phyloP scores from a whole-genome alignment of 2,113 vertebrate genomes.

The Oncorhynchus masou region DNA sequence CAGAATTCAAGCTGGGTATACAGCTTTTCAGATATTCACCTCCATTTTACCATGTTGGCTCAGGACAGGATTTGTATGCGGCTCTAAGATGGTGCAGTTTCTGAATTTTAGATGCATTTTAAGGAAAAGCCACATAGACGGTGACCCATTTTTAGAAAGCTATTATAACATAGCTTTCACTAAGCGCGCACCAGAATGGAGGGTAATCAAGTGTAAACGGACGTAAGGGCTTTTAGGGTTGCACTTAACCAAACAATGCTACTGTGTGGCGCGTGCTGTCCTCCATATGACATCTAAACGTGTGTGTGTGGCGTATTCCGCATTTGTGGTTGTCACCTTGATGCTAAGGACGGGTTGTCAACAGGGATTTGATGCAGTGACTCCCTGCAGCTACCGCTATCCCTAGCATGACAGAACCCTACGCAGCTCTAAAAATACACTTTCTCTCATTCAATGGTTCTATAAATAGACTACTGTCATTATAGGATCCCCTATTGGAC shows the following conservation, averaged over 20 bases:
- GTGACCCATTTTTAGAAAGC: not conserved
- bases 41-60: not conserved
- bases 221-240: not conserved
- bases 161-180: not conserved
- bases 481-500: constrained; percentile 16
- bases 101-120: not conserved
- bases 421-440: constrained; percentile 54
- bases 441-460: constrained; percentile 34
- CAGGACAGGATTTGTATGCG: not conserved
- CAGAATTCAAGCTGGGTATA: not conserved
- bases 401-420: constrained; percentile 26
- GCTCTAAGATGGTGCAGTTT: not conserved
- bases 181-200: not conserved
- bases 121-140: not conserved
- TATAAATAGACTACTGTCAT: constrained; percentile 51
- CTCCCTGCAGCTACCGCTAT: constrained; percentile 16
- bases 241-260: not conserved
- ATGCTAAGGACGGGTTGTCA: constrained; percentile 33
- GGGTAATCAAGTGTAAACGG: constrained; percentile 1
- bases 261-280: no score
- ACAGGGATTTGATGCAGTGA: constrained; percentile 41
- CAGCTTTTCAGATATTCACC: not conserved
- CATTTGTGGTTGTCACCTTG: constrained; percentile 13
- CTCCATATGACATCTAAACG: not conserved
- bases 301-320: not conserved